A percentile compares a stretch with the other conserved stretches of the same genome.
Conservation (phyloP, 2,888 invertebrate species). For the Lithosia quadra region DNA sequence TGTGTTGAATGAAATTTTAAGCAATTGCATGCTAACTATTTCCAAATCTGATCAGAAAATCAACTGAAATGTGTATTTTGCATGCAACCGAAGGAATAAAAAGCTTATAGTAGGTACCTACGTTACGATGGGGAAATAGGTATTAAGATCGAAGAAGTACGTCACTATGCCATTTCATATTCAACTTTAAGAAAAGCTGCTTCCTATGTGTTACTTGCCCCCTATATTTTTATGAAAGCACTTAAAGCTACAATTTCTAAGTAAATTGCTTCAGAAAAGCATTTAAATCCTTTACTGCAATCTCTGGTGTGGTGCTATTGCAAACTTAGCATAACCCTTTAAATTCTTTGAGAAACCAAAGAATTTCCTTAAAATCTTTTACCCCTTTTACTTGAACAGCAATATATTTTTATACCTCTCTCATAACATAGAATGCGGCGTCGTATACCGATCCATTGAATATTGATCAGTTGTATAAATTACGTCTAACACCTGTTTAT, state of each 20-base stretch:
- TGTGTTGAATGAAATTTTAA: too few relatives aligned
- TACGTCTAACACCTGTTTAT: constrained; percentile 69
- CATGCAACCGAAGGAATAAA: too few relatives aligned
- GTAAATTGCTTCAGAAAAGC: background rate
- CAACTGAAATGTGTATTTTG: too few relatives aligned
- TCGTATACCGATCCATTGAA: constrained; percentile 58
- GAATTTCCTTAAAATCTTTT: constrained; percentile 15
- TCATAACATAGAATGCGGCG: constrained; percentile 39
- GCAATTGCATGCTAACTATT: too few relatives aligned
- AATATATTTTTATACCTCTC: constrained; percentile 28
- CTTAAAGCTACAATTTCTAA: background rate
- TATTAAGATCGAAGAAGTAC: too few relatives aligned
- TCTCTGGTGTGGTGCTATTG: background rate
- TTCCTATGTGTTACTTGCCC: background rate
- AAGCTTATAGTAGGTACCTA: too few relatives aligned
- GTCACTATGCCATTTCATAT: too few relatives aligned
- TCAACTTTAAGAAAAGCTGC: too few relatives aligned
- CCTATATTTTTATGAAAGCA: background rate
- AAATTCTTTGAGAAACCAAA: constrained; percentile 6
- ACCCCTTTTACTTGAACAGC: background rate
- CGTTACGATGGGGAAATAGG: too few relatives aligned
- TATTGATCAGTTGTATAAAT: constrained; percentile 71
- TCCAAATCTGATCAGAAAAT: too few relatives aligned
- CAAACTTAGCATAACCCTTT: constrained; percentile 6
- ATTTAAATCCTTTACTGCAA: background rate